A percentile compares a stretch with the other conserved stretches of the same genome.
Evolutionary conservation across 2,113 vertebrate species (phyloP).

Genomic region (Colaptes auratus): DNA sequence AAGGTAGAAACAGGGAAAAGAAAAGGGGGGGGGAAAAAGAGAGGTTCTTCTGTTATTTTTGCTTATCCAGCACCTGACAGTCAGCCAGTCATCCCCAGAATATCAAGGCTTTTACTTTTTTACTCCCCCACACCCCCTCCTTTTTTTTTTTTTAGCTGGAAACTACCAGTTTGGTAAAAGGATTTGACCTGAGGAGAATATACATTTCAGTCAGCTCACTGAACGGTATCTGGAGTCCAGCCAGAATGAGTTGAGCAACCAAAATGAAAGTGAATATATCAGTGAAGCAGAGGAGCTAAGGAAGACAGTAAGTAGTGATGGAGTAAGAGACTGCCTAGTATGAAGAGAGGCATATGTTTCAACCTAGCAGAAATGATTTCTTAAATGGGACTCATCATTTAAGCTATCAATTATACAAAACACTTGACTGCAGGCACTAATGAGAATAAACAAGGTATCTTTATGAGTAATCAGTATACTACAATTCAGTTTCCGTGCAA

Average conservation of each 20-base stretch:
- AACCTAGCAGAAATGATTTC: slow-evolving; percentile 51
- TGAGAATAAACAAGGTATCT: background rate
- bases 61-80: slow-evolving; percentile 25
- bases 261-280: slow-evolving; percentile 43
- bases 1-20: background rate
- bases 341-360: slow-evolving; percentile 36
- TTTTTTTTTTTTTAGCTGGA: background rate
- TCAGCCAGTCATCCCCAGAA: background rate
- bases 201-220: slow-evolving; percentile 34
- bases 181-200: slow-evolving; percentile 51
- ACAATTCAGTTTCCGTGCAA: background rate
- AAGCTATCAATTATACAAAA: slow-evolving; percentile 53
- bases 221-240: slow-evolving; percentile 29
- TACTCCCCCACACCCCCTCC: background rate
- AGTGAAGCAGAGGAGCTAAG: background rate
- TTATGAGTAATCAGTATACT: background rate
- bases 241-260: slow-evolving; percentile 20
- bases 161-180: slow-evolving; percentile 50
- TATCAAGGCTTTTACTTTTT: slow-evolving; percentile 18
- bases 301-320: background rate
- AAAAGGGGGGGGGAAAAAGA: too few species aligned
- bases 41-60: background rate
- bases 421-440: background rate
- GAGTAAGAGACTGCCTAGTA: background rate
- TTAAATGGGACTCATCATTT: slow-evolving; percentile 31